Evolutionary conservation across 2,113 vertebrate genomes (phyloP).

Genomic region (Montifringilla adamsi): DNA sequence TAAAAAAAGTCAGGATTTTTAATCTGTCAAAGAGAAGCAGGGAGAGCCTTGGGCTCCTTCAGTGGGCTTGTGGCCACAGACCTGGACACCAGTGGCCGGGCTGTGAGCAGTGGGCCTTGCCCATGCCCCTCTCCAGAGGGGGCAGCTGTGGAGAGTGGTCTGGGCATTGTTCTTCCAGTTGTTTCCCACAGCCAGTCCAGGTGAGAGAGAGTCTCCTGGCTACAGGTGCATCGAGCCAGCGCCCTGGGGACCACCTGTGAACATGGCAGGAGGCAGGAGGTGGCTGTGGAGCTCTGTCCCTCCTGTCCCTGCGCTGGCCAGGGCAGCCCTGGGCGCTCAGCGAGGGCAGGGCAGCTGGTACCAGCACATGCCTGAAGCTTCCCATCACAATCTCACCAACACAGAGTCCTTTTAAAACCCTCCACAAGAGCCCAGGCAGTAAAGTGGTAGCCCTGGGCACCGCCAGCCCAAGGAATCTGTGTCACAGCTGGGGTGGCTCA

Average conservation of each 20-base stretch:
- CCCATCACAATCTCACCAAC: not conserved
- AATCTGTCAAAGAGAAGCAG: not conserved
- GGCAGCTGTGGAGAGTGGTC: not conserved
- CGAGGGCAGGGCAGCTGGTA: fast-evolving
- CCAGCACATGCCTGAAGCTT: not conserved
- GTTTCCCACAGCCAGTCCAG: not conserved
- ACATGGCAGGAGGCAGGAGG: not conserved
- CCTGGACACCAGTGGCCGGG: not conserved
- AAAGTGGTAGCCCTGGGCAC: not conserved
- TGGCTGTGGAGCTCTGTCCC: not conserved
- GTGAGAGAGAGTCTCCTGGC: not conserved
- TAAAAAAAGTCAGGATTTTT: not conserved
- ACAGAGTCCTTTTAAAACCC: not conserved
- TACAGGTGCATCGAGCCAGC: fast-evolving
- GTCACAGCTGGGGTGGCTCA: not conserved
- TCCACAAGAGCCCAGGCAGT: not conserved
- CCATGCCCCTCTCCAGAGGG: not conserved
- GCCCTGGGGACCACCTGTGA: not conserved
- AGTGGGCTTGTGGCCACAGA: fast-evolving
- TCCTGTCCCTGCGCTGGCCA: not conserved
- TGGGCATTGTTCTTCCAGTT: fast-evolving
- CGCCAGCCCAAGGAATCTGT: not conserved
- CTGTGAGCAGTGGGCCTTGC: not conserved
- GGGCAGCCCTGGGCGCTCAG: not conserved
- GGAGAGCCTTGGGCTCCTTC: not conserved